A percentile compares a stretch with the other conserved stretches of the same genome.
Evolutionary conservation across 2,797 vertebrate species (phyloP).

Genomic region (Cetoscarus ocellatus): DNA sequence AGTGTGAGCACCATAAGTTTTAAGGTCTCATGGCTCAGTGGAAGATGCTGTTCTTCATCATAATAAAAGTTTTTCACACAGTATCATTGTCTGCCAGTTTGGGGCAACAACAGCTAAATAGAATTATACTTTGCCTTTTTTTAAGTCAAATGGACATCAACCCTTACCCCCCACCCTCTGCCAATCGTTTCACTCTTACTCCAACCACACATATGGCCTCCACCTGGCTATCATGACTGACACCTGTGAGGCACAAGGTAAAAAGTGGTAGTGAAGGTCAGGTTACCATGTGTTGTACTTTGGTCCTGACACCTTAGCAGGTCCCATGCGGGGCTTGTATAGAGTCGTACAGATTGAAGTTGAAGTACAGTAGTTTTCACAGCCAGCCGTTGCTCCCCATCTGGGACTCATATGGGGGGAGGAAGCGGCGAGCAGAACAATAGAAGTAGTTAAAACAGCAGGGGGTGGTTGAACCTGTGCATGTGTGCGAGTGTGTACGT

Average conservation of each 20-base stretch:
- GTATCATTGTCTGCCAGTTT: constrained; percentile 7
- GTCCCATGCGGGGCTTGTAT: constrained; percentile 57
- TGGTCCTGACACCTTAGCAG: constrained; percentile 71
- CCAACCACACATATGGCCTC: constrained; percentile 35
- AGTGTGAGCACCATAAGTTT: no score
- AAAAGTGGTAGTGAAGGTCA: constrained; percentile 56
- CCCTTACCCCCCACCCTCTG: constrained; percentile 24
- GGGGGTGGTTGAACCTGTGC: constrained; percentile 26
- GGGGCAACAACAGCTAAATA: not conserved
- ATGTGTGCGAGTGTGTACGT: constrained; percentile 31
- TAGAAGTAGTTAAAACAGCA: constrained; percentile 61
- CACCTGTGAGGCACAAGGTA: constrained; percentile 61
- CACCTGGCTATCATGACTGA: constrained; percentile 29
- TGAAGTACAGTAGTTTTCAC: constrained; percentile 71
- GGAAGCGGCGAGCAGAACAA: constrained; percentile 63
- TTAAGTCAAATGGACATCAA: constrained; percentile 4
- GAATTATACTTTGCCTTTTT: not conserved
- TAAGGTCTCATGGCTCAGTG: no score
- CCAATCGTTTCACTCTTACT: not conserved
- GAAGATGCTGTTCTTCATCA: not conserved
- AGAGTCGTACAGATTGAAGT: constrained; percentile 61
- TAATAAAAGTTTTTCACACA: not conserved
- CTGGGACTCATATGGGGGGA: constrained; percentile 72
- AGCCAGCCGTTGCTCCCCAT: constrained; percentile 58
- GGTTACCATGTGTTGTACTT: constrained; percentile 66